These are phyloP conservation scores for Zele albiditarsus DNA, from an alignment of 2,888 invertebrate genomes.

Conservation along the genomic window DNA sequence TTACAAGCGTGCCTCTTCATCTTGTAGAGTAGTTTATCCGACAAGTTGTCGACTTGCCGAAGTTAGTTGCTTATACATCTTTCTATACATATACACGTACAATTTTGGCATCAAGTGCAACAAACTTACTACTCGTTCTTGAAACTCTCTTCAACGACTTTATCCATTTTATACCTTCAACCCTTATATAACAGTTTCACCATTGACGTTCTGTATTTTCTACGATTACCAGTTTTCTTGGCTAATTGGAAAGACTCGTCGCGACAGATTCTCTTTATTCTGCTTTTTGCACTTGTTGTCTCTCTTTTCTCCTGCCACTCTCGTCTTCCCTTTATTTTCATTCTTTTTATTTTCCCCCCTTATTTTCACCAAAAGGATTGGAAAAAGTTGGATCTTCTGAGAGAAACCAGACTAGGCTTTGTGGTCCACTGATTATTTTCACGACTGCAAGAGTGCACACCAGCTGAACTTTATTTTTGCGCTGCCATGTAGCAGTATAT, in stretches of 20 bases:
- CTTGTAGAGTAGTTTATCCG: not conserved
- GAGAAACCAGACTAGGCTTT: constrained; percentile 49
- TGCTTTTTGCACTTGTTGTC: not conserved
- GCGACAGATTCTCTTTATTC: constrained; percentile 47
- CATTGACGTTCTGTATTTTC: constrained; percentile 46
- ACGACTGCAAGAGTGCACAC: constrained; percentile 45
- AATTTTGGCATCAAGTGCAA: not conserved
- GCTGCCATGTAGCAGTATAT: constrained; percentile 39
- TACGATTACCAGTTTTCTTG: constrained; percentile 50
- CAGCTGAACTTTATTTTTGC: constrained; percentile 23
- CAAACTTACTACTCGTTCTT: not conserved
- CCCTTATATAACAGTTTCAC: constrained; percentile 4
- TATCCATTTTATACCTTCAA: constrained; percentile 19
- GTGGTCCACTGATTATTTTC: constrained; percentile 60
- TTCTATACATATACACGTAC: not conserved
- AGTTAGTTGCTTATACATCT: constrained; percentile 16
- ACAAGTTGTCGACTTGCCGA: constrained; percentile 1
- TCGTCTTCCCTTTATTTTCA: constrained; percentile 7
- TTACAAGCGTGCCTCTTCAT: not conserved
- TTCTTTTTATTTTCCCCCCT: constrained; percentile 23
- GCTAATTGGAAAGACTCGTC: constrained; percentile 62
- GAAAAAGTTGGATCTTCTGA: constrained; percentile 41
- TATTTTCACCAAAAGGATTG: constrained; percentile 32
- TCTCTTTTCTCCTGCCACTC: not conserved
- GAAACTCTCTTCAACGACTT: constrained; percentile 1